phyloP scores from a whole-genome alignment of 2,888 invertebrate species.

The Gnatocerus cornutus region DNA sequence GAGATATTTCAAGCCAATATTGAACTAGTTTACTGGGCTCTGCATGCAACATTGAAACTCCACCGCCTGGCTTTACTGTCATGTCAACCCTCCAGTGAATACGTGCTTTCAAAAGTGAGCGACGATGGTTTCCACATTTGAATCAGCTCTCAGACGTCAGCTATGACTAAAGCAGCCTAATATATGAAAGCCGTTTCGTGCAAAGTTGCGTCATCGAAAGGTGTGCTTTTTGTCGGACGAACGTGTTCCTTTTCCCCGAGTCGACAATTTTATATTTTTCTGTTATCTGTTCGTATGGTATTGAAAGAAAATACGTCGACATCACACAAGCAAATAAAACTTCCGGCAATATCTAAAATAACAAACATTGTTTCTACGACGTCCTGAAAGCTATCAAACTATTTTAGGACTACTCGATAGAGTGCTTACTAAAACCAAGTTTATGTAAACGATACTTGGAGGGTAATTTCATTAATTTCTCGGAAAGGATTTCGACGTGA shows the following conservation, averaged over 20 bases:
- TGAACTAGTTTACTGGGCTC: background rate
- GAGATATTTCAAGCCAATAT: background rate
- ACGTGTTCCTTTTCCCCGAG: constrained; percentile 13
- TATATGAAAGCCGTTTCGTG: constrained; percentile 21
- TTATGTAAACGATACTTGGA: constrained; percentile 32
- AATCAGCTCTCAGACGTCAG: constrained; percentile 18
- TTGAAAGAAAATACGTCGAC: constrained; percentile 27
- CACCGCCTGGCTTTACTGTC: background rate
- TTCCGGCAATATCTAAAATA: constrained; percentile 31
- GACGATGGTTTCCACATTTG: constrained; percentile 17
- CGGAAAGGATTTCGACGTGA: constrained; percentile 6
- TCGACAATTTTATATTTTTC: constrained; percentile 13
- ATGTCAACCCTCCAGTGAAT: background rate
- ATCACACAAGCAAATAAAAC: constrained; percentile 27
- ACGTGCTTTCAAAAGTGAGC: constrained; percentile 7
- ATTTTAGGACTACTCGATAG: constrained; percentile 17
- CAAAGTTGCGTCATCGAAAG: constrained; percentile 28
- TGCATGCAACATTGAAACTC: background rate
- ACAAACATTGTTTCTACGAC: constrained; percentile 24
- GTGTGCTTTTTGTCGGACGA: constrained; percentile 16
- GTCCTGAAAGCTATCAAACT: constrained; percentile 19
- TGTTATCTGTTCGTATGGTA: background rate
- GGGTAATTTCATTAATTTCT: constrained; percentile 9
- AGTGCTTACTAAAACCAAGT: constrained; percentile 23
- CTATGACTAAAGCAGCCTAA: constrained; percentile 16